A percentile compares a stretch with the other conserved stretches of the same genome.
Conservation (phyloP, 2,888 invertebrate genomes). For the Lasius fuliginosus region DNA sequence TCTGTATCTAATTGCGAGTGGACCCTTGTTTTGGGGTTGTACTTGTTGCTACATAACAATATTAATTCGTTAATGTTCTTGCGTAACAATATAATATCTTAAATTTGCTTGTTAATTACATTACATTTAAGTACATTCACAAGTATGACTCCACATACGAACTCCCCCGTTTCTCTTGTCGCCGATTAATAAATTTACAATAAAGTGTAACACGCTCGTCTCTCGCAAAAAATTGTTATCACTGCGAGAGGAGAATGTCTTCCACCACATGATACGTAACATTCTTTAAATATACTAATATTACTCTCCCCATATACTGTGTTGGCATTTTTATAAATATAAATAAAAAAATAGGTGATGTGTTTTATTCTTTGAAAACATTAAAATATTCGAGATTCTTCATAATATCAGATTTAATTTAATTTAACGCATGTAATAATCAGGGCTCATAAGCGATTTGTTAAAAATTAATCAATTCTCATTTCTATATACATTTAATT, state of each 20-base stretch:
- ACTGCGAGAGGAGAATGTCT: constrained; percentile 38
- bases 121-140: constrained; percentile 51
- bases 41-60: constrained; percentile 67
- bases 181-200: constrained; percentile 52
- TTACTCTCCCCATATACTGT: background rate
- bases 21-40: constrained; percentile 74
- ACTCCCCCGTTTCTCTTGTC: background rate
- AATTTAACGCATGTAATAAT: constrained; percentile 13
- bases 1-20: constrained; percentile 66
- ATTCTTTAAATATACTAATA: constrained; percentile 25
- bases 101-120: constrained; percentile 61
- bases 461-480: background rate
- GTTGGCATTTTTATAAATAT: constrained; percentile 49
- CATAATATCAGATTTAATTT: background rate
- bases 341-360: constrained; percentile 48
- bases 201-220: constrained; percentile 7
- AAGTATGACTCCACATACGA: constrained; percentile 39
- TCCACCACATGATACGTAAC: constrained; percentile 4
- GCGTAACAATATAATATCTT: constrained; percentile 67
- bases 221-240: constrained; percentile 44
- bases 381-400: background rate
- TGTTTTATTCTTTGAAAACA: constrained; percentile 8
- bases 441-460: constrained; percentile 35
- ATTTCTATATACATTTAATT: background rate
- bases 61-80: constrained; percentile 61